phyloP scores from a whole-genome alignment of 2,888 invertebrate genomes.

The Calameuta filiformis region DNA sequence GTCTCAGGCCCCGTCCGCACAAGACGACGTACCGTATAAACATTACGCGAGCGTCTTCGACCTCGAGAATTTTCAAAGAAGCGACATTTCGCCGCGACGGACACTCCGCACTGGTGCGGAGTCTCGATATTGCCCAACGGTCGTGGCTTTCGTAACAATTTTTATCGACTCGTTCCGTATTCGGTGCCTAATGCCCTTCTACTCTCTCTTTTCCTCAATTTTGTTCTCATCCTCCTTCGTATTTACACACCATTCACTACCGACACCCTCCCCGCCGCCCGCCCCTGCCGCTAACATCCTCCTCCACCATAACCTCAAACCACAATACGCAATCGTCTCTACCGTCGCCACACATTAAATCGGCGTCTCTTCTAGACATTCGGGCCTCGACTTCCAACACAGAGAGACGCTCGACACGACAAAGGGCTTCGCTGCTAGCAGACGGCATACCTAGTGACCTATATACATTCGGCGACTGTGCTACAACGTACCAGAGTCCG shows the following conservation, averaged over 20 bases:
- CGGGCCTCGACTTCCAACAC: constrained; percentile 10
- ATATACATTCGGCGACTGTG: constrained; percentile 32
- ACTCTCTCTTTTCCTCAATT: constrained; percentile 29
- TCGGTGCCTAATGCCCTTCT: constrained; percentile 46
- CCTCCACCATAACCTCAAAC: no score
- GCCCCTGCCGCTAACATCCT: no score
- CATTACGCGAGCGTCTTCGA: background rate
- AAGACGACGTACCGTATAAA: background rate
- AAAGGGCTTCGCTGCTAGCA: constrained; percentile 31
- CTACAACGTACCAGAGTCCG: background rate
- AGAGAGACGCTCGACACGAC: constrained; percentile 21
- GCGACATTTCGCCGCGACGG: background rate
- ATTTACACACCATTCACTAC: background rate
- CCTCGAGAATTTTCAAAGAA: background rate
- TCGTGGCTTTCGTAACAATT: constrained; percentile 43
- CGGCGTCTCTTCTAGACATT: background rate
- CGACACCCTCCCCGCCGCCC: no score
- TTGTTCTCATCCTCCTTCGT: constrained; percentile 17
- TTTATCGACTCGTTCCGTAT: constrained; percentile 42
- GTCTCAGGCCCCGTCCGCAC: constrained; percentile 21
- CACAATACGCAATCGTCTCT: no score
- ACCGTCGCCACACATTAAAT: no score
- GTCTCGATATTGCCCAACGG: background rate
- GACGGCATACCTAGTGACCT: constrained; percentile 47
- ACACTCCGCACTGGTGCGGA: background rate